Base-by-base conservation (phyloP, 2,888 invertebrate genomes). In the Ophion costatus region DNA sequence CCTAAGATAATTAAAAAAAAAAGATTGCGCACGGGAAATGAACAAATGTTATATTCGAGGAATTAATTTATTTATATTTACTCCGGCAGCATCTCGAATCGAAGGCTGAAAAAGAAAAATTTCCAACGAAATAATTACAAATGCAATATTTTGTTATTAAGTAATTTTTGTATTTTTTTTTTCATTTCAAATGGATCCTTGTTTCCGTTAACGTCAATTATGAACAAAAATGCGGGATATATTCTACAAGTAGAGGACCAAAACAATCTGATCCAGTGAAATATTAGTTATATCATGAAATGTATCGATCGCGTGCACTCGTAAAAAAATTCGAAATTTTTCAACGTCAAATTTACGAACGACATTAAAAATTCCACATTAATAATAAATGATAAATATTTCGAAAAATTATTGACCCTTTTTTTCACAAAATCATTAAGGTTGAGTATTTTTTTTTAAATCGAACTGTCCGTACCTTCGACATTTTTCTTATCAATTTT, bases 31-130 rank as follows among this genome's bases (percentile, higher is more conserved):
- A 22, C 38, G 20, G 4, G 42, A 38, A n/a, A 22, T 2, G 42
- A 45, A 10, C 42, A 63, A 63, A 63, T 29, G 20, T 74, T 42
- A 45, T 42, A 63, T 71, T 57, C 66, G 45, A 57, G 57, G 56
- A 77, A 76, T 61, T 61, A 38, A 38, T 9, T 42, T n/a, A 33
- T 73, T 78, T 10, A 71, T 71, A 57, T 70, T 56, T 1, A 56
- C 22, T 29, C 1, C 9, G 9, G 24, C 2, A 9, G 22, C 70
- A 70, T 45, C 2, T 38, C n/a, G 59, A 73, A 24, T 29, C 4
- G 29, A 29, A 29, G 29, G 29, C 29, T 29, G 1, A 22, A 7
- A n/a, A 17, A 57, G 17, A 57, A 7, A 38, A 24, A 10, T 20
- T 59, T 22, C 7, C 29, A 71, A 71, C 57, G 57, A 71, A 59